Percentiles rank a stretch among this genome's conserved stretches.
phyloP scores from a whole-genome alignment of 1,140 invertebrate genomes.

The Hyles euphorbiae region DNA sequence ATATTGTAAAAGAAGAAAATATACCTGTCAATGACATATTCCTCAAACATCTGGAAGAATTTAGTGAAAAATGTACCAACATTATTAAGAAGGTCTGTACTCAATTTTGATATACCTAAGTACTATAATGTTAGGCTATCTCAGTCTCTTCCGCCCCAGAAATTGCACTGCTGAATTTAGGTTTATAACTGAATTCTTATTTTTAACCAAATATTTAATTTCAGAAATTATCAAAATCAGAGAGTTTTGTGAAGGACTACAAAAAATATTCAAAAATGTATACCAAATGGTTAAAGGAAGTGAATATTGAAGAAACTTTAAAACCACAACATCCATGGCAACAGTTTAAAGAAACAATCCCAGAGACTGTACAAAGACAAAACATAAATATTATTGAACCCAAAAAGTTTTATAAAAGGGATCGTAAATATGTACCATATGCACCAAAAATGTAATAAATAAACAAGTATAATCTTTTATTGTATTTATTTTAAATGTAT shows the following conservation, averaged over 20 bases:
- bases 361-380: slow-evolving; percentile 48
- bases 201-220: neutral
- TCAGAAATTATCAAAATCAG: slow-evolving; percentile 3
- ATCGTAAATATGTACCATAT: slow-evolving; percentile 48
- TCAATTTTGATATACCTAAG: too few relatives aligned
- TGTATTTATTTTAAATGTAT: slow-evolving; percentile 13
- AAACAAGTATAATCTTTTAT: slow-evolving; percentile 18
- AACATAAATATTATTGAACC: slow-evolving; percentile 47
- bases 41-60: slow-evolving; percentile 74
- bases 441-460: slow-evolving; percentile 36
- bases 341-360: slow-evolving; percentile 68
- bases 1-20: slow-evolving; percentile 77
- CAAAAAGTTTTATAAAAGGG: slow-evolving; percentile 58
- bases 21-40: slow-evolving; percentile 78
- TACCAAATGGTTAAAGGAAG: slow-evolving; percentile 72
- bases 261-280: slow-evolving; percentile 59
- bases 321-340: slow-evolving; percentile 77
- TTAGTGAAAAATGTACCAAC: slow-evolving; percentile 66
- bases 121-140: too few relatives aligned
- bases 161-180: too few relatives aligned
- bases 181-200: neutral
- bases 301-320: slow-evolving; percentile 70
- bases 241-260: slow-evolving; percentile 26
- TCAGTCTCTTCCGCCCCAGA: too few relatives aligned
- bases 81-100: slow-evolving; percentile 40